Evolutionary conservation across 2,888 invertebrate genomes (phyloP).

Genomic region (Epirrhoe alternata): DNA sequence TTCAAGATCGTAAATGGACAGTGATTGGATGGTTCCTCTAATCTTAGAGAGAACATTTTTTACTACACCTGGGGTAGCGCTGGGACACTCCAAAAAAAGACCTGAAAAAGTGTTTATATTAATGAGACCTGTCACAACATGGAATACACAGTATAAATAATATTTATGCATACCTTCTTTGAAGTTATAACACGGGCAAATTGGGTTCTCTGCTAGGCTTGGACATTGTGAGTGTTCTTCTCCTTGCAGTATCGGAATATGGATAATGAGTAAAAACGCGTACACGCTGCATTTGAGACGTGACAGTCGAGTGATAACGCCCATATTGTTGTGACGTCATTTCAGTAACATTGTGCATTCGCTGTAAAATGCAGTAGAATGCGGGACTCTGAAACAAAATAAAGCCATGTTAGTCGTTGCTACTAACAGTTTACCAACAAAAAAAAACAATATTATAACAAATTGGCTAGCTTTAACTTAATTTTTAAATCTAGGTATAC

Average conservation of each 20-base stretch:
- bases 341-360: slow-evolving; percentile 79
- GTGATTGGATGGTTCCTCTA: slow-evolving; percentile 90
- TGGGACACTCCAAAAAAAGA: slow-evolving; percentile 94
- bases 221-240: slow-evolving; percentile 88
- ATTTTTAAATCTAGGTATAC: not conserved
- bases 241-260: slow-evolving; percentile 82
- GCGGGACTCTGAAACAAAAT: slow-evolving; percentile 49
- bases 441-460: too few species aligned
- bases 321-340: slow-evolving; percentile 79
- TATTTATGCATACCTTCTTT: slow-evolving; percentile 87
- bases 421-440: not conserved
- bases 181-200: slow-evolving; percentile 96
- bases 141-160: not conserved
- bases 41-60: slow-evolving; percentile 90
- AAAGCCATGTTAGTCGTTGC: not conserved
- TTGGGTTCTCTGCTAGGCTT: slow-evolving; percentile 90
- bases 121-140: slow-evolving; percentile 23
- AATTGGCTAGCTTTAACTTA: too few species aligned
- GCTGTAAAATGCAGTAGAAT: slow-evolving; percentile 47
- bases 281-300: slow-evolving; percentile 81
- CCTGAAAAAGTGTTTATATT: slow-evolving; percentile 75
- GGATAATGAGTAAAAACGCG: slow-evolving; percentile 81
- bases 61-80: slow-evolving; percentile 90
- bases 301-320: slow-evolving; percentile 69
- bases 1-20: slow-evolving; percentile 95